These are phyloP conservation scores for Suillia variegata DNA, from an alignment of 2,888 invertebrate genomes.

Conservation along the genomic window DNA sequence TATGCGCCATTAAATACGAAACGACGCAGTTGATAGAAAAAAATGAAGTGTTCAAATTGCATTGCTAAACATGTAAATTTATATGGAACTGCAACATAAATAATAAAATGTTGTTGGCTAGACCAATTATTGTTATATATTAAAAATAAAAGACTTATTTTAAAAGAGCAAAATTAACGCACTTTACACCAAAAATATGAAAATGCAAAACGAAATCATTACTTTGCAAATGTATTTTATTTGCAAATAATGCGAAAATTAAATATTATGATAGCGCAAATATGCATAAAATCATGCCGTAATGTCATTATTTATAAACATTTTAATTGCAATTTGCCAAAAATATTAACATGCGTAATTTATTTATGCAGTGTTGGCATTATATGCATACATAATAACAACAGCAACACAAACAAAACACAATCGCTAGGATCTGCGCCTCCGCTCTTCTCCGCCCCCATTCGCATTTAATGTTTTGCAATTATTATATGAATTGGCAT, in stretches of 20 bases:
- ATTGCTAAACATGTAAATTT: too few relatives aligned
- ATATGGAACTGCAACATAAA: too few relatives aligned
- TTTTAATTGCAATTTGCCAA: not conserved
- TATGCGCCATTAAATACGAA: slow-evolving; percentile 21
- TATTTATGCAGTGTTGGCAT: not conserved
- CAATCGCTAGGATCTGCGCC: too few relatives aligned
- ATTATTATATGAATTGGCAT: not conserved
- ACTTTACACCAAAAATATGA: too few relatives aligned
- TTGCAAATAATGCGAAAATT: not conserved
- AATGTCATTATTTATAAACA: not conserved
- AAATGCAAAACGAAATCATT: too few relatives aligned
- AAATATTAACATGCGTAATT: not conserved
- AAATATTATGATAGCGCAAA: not conserved
- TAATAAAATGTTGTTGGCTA: too few relatives aligned
- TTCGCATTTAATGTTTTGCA: too few relatives aligned
- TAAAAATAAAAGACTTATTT: too few relatives aligned
- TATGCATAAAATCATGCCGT: not conserved
- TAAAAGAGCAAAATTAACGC: too few relatives aligned
- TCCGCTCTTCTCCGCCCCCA: too few relatives aligned
- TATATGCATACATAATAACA: not conserved
- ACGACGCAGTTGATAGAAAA: not conserved
- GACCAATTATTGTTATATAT: too few relatives aligned
- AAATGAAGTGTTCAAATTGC: too few relatives aligned
- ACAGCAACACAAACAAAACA: not conserved
- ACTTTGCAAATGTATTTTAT: not conserved